Conservation (phyloP, 2,888 invertebrate genomes). For the Callyntrura sp. region DNA sequence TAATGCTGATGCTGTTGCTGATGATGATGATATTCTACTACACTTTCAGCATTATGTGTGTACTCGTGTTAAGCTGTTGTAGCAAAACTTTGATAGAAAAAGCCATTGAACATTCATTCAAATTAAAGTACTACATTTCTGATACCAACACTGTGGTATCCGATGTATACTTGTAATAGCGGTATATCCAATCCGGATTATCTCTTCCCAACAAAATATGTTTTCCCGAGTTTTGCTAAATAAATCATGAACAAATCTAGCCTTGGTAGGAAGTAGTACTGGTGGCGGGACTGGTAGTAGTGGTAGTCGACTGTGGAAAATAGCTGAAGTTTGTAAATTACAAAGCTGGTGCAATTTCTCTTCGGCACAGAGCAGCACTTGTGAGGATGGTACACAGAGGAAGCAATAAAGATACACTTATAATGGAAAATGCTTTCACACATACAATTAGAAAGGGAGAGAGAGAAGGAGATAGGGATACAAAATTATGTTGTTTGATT, state of each 20-base stretch:
- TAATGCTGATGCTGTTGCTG: not conserved
- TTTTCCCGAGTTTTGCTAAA: constrained; percentile 62
- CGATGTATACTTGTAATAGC: not conserved
- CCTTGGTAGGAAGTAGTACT: no score
- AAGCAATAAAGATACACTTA: constrained; percentile 70
- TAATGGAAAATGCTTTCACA: constrained; percentile 49
- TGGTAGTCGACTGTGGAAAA: constrained; percentile 9
- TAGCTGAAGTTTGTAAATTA: no score
- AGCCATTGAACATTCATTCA: constrained; percentile 69
- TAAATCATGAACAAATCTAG: constrained; percentile 68
- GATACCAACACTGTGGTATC: not conserved
- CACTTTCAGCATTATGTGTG: no score
- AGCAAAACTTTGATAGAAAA: constrained; percentile 43
- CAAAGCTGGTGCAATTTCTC: not conserved
- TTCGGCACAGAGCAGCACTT: constrained; percentile 27
- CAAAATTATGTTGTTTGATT: constrained; percentile 60
- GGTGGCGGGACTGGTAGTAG: no score
- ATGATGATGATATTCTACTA: not conserved
- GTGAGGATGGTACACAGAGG: constrained; percentile 56
- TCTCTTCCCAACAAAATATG: constrained; percentile 44
- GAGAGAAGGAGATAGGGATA: constrained; percentile 1
- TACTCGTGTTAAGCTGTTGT: not conserved
- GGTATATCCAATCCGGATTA: not conserved
- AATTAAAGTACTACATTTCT: constrained; percentile 57
- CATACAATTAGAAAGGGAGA: not conserved